These are phyloP conservation scores for Antitype chi DNA, from an alignment of 2,888 invertebrate genomes.

Conservation along the genomic window DNA sequence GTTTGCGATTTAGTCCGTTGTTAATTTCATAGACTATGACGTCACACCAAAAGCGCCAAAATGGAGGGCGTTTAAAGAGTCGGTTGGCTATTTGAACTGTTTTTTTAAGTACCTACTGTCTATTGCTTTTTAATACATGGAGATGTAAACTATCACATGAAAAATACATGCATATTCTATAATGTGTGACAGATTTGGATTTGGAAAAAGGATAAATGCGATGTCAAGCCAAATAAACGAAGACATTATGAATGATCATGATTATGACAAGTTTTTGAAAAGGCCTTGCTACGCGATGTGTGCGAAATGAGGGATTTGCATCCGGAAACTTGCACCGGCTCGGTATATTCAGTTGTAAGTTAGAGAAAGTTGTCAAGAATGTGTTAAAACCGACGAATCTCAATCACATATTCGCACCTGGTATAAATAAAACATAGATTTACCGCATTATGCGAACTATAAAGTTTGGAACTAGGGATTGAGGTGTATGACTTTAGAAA, in stretches of 20 bases:
- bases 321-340: too few relatives aligned
- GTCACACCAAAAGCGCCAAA: too few relatives aligned
- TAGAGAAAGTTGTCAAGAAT: background rate
- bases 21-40: too few relatives aligned
- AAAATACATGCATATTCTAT: too few relatives aligned
- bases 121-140: too few relatives aligned
- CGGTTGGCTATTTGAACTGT: too few relatives aligned
- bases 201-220: too few relatives aligned
- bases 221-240: background rate
- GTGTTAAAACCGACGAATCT: background rate
- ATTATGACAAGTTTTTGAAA: background rate
- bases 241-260: background rate
- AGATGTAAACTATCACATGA: too few relatives aligned
- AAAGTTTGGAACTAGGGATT: background rate
- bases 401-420: background rate
- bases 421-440: conserved; percentile 8
- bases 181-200: background rate
- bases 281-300: background rate
- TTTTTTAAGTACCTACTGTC: too few relatives aligned
- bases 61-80: too few relatives aligned
- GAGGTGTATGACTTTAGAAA: background rate
- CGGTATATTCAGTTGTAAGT: background rate
- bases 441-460: background rate
- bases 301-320: background rate
- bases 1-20: too few relatives aligned